Conservation (phyloP, 2,113 vertebrate species). For the Chauna torquata region DNA sequence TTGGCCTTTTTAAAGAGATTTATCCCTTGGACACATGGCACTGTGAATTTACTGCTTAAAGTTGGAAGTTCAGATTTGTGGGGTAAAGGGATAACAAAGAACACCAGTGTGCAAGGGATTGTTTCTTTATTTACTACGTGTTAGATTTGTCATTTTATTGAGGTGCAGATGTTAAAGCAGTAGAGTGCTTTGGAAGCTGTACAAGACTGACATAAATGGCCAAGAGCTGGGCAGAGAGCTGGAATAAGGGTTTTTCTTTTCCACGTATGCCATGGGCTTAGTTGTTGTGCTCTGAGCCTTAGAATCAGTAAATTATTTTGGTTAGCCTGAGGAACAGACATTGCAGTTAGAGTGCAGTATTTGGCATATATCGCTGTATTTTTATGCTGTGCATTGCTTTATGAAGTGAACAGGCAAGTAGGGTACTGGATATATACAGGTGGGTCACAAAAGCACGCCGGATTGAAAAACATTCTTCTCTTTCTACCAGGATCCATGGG, state of each 20-base stretch:
- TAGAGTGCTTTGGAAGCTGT: not conserved
- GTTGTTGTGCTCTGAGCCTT: not conserved
- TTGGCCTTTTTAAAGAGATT: not conserved
- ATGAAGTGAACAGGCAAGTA: not conserved
- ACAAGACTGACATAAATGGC: not conserved
- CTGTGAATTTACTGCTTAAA: not conserved
- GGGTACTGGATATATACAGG: not conserved
- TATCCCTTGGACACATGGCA: not conserved
- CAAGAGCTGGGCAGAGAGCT: not conserved
- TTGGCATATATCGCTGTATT: not conserved
- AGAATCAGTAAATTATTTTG: not conserved
- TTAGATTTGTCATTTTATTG: not conserved
- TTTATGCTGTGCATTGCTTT: not conserved
- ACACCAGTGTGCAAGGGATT: not conserved
- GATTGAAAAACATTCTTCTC: not conserved
- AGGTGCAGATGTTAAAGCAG: not conserved
- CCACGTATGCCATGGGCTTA: not conserved
- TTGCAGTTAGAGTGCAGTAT: not conserved
- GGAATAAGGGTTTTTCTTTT: not conserved
- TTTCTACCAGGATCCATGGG: slow-evolving; percentile 86
- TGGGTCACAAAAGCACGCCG: not conserved
- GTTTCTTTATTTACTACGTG: not conserved
- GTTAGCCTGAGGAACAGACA: not conserved
- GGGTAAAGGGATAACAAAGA: not conserved
- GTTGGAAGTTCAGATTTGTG: not conserved